Conservation (phyloP, 1,140 invertebrate genomes). For the Aphelenchoides besseyi region DNA sequence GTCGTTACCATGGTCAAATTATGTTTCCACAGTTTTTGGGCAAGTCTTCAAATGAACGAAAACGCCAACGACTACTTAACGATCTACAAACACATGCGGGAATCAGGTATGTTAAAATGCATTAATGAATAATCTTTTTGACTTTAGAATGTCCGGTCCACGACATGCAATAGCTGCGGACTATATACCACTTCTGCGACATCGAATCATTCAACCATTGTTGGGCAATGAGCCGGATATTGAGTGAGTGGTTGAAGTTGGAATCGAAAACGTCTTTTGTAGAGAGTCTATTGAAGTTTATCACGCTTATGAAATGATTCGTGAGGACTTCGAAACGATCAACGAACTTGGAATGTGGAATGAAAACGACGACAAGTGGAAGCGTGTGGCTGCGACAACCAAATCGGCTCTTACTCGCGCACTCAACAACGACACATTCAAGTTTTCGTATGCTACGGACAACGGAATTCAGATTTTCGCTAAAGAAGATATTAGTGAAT, state of each 20-base stretch:
- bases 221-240: slow-evolving; percentile 69
- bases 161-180: slow-evolving; percentile 45
- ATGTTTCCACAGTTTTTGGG: slow-evolving; percentile 92
- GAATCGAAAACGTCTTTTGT: slow-evolving; percentile 61
- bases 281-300: slow-evolving; percentile 73
- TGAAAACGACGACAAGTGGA: slow-evolving; percentile 73
- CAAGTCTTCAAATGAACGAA: slow-evolving; percentile 79
- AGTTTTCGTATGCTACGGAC: slow-evolving; percentile 70
- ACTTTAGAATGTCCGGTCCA: slow-evolving; percentile 51
- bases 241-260: slow-evolving; percentile 37
- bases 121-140: not conserved
- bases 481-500: not conserved
- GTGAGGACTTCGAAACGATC: slow-evolving; percentile 85
- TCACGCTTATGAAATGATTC: slow-evolving; percentile 76
- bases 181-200: slow-evolving; percentile 47
- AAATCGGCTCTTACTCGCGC: slow-evolving; percentile 86
- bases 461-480: not conserved
- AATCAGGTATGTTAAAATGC: slow-evolving; percentile 68
- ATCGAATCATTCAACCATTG: slow-evolving; percentile 67
- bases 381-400: slow-evolving; percentile 70
- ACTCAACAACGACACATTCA: slow-evolving; percentile 78
- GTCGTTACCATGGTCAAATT: slow-evolving; percentile 74
- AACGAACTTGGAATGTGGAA: slow-evolving; percentile 81
- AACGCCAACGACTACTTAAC: slow-evolving; percentile 77
- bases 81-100: slow-evolving; percentile 79